Evolutionary conservation across 2,113 vertebrate genomes (phyloP).

Genomic region (Antechinus stuartii): DNA sequence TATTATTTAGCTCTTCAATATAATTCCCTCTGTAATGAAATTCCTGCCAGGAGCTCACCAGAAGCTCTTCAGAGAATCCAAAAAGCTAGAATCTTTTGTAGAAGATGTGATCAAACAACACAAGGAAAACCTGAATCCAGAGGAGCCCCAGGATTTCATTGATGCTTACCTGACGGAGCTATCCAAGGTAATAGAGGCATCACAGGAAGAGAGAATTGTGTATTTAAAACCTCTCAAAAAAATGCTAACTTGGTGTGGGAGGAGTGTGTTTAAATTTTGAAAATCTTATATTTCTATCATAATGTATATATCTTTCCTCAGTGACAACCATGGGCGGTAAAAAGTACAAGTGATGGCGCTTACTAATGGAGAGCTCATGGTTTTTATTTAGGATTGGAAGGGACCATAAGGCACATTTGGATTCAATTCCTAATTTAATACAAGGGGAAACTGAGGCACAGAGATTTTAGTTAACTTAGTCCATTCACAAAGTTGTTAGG

Average conservation of each 20-base stretch:
- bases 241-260: background rate
- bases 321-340: background rate
- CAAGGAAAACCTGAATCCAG: constrained; percentile 83
- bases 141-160: constrained; percentile 86
- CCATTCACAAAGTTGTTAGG: background rate
- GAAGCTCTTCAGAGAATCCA: constrained; percentile 65
- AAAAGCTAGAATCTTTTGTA: constrained; percentile 70
- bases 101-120: constrained; percentile 81
- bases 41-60: constrained; percentile 86
- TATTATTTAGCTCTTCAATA: constrained; percentile 83
- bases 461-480: background rate
- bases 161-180: constrained; percentile 90
- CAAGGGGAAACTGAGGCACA: background rate
- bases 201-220: background rate
- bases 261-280: background rate
- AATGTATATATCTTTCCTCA: background rate
- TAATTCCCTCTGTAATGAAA: constrained; percentile 83
- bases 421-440: background rate
- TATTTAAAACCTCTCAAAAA: background rate
- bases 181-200: constrained; percentile 81
- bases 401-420: background rate
- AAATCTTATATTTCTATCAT: background rate
- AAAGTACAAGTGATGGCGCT: background rate
- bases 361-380: background rate
- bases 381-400: background rate